phyloP scores from a whole-genome alignment of 2,113 vertebrate species.

The Anolis sagrei region DNA sequence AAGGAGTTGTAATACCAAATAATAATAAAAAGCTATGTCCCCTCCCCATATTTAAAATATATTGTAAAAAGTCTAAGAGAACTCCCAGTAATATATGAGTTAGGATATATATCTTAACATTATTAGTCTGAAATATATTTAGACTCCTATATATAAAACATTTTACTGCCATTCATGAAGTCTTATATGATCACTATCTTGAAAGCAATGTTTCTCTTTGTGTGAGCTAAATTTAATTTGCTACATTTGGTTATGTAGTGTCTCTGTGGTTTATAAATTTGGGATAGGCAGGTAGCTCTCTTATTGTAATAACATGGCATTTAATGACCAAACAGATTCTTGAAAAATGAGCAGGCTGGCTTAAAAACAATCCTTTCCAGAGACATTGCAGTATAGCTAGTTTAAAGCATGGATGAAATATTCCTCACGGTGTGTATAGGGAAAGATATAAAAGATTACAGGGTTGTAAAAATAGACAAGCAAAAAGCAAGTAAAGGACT shows the following conservation, averaged over 20 bases:
- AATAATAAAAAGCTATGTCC: neutral
- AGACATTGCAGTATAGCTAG: slow-evolving; percentile 33
- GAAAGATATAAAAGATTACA: slow-evolving; percentile 39
- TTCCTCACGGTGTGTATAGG: neutral
- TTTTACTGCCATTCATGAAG: slow-evolving; percentile 4
- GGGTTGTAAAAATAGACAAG: neutral
- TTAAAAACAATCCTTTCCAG: slow-evolving; percentile 21
- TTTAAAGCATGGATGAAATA: neutral
- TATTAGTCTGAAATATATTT: slow-evolving; percentile 27
- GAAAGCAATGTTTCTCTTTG: slow-evolving; percentile 31
- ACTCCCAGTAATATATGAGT: slow-evolving; percentile 23
- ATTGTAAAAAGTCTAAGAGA: slow-evolving; percentile 1
- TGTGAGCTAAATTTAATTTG: slow-evolving; percentile 47
- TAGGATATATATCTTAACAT: slow-evolving; percentile 17
- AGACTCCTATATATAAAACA: neutral
- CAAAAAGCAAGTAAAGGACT: slow-evolving; percentile 46
- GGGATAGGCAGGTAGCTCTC: slow-evolving; percentile 35
- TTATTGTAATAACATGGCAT: slow-evolving; percentile 39
- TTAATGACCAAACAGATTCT: slow-evolving; percentile 20
- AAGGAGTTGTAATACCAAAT: neutral
- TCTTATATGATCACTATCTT: slow-evolving; percentile 21
- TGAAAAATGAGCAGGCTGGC: slow-evolving; percentile 21
- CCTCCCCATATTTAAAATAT: slow-evolving; percentile 8
- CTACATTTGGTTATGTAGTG: neutral
- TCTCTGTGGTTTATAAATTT: slow-evolving; percentile 38